phyloP scores from a whole-genome alignment of 2,888 invertebrate species.

The Ennomos quercinarius region DNA sequence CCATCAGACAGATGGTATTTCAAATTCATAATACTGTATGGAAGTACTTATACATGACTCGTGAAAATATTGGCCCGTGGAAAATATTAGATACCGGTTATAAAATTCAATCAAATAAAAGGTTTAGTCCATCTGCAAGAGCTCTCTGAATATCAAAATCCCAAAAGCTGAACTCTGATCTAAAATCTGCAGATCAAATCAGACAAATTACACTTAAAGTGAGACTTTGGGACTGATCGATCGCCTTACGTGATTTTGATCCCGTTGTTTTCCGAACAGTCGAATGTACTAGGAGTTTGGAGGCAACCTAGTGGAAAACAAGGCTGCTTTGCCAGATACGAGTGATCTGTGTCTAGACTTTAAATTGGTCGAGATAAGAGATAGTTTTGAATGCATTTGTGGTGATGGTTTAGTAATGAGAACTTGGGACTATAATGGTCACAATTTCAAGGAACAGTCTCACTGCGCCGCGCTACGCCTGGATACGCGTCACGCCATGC shows the following conservation, averaged over 20 bases:
- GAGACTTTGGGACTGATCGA: slow-evolving; percentile 14
- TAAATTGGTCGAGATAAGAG: slow-evolving; percentile 20
- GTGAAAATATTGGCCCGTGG: too few relatives aligned
- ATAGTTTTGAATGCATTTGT: slow-evolving; percentile 26
- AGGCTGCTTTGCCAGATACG: slow-evolving; percentile 44
- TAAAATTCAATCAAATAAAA: too few relatives aligned
- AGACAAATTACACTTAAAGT: slow-evolving; percentile 15
- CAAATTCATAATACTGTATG: too few relatives aligned
- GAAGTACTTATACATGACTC: too few relatives aligned
- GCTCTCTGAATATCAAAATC: too few relatives aligned
- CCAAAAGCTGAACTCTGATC: slow-evolving; percentile 2
- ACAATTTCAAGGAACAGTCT: background rate
- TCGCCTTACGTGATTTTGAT: slow-evolving; percentile 21
- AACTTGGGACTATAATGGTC: background rate
- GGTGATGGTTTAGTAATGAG: background rate
- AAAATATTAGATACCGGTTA: too few relatives aligned
- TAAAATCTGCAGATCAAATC: slow-evolving; percentile 8
- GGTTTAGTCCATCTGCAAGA: background rate
- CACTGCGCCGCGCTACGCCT: too few relatives aligned
- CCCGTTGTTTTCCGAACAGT: slow-evolving; percentile 14
- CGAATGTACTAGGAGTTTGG: slow-evolving; percentile 20
- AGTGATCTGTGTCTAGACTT: slow-evolving; percentile 6
- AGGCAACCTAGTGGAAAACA: slow-evolving; percentile 49
- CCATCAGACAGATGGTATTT: too few relatives aligned
- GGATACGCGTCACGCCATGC: too few relatives aligned